A percentile compares a stretch with the other conserved stretches of the same genome.
phyloP scores from a whole-genome alignment of 2,113 vertebrate species.

The Ariopsis seemanni region DNA sequence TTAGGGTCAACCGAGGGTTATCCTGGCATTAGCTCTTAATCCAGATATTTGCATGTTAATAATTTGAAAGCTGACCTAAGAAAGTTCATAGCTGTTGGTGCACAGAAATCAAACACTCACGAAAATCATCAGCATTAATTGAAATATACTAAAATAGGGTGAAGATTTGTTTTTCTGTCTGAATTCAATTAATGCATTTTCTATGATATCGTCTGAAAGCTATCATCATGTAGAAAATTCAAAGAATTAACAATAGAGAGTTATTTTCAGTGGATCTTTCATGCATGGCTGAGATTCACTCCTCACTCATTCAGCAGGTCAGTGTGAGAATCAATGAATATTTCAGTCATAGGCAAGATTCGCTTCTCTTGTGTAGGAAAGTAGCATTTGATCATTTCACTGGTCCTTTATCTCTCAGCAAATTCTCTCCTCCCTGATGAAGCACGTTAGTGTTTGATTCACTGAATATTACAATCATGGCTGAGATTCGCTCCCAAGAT shows the following conservation, averaged over 20 bases:
- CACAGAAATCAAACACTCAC: neutral
- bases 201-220: neutral
- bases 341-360: neutral
- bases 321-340: neutral
- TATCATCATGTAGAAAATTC: neutral
- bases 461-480: neutral
- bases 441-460: neutral
- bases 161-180: neutral
- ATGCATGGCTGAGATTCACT: neutral
- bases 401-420: neutral
- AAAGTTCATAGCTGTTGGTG: neutral
- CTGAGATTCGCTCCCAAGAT: neutral
- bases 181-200: neutral
- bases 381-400: neutral
- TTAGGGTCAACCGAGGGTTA: neutral
- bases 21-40: neutral
- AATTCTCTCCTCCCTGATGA: neutral
- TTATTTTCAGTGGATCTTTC: neutral
- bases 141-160: neutral
- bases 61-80: neutral
- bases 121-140: neutral
- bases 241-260: neutral
- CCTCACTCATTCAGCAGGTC: neutral
- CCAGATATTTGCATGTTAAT: neutral
- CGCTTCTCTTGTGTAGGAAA: neutral